Evolutionary conservation across 2,797 vertebrate genomes (phyloP).

Genomic region (Gephyroberyx darwinii): DNA sequence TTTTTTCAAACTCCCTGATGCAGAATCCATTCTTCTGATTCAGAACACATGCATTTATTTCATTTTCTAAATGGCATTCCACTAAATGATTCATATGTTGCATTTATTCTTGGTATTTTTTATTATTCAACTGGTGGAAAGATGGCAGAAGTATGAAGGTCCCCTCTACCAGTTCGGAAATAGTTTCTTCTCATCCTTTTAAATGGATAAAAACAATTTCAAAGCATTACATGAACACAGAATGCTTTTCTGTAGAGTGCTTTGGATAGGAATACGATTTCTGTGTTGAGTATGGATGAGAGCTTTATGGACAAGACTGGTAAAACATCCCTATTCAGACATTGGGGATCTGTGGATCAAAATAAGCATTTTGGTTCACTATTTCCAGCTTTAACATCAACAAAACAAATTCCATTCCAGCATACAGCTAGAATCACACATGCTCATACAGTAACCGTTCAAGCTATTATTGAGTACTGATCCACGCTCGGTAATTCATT

Average conservation of each 20-base stretch:
- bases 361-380: constrained; percentile 34
- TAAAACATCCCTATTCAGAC: constrained; percentile 50
- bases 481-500: constrained; percentile 35
- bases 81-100: constrained; percentile 55
- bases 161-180: constrained; percentile 7
- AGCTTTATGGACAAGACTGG: constrained; percentile 49
- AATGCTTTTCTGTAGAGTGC: constrained; percentile 34
- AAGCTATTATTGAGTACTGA: constrained; percentile 31
- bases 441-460: constrained; percentile 1
- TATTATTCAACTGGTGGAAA: constrained; percentile 60
- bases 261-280: constrained; percentile 5
- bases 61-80: constrained; percentile 44
- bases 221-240: constrained; percentile 31
- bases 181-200: constrained; percentile 33
- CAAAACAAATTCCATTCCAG: constrained; percentile 18
- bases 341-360: constrained; percentile 42
- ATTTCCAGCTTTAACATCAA: background rate
- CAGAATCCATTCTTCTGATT: constrained; percentile 8
- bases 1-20: constrained; percentile 25
- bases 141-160: constrained; percentile 6
- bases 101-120: constrained; percentile 55
- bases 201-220: constrained; percentile 47
- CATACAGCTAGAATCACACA: background rate
- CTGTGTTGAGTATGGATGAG: constrained; percentile 27
- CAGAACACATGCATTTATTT: constrained; percentile 33